These are phyloP conservation scores for Aix galericulata DNA, from an alignment of 2,113 vertebrate genomes.

Conservation along the genomic window DNA sequence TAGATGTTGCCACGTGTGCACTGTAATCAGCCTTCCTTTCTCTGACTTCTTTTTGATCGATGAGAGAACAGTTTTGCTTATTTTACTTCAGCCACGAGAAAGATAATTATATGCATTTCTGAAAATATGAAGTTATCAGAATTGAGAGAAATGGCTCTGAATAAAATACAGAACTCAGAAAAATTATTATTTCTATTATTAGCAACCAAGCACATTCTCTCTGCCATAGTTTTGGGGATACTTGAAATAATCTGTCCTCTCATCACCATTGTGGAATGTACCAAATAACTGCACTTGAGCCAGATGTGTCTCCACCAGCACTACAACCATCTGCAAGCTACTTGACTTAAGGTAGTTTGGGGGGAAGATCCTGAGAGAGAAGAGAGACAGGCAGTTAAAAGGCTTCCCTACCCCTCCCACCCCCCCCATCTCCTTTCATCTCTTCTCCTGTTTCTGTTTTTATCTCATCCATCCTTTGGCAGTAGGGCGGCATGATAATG, in stretches of 20 bases:
- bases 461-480: no score
- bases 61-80: conserved; percentile 16
- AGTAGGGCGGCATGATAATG: no score
- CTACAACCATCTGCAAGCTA: background rate
- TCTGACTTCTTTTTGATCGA: background rate
- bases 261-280: background rate
- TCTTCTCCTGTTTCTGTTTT: no score
- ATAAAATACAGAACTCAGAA: background rate
- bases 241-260: background rate
- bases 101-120: background rate
- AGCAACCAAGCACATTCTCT: background rate
- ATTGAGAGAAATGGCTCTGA: background rate
- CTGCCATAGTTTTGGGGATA: background rate
- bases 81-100: conserved; percentile 3
- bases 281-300: background rate
- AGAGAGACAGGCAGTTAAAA: conserved; percentile 7
- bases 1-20: background rate
- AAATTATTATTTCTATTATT: conserved; percentile 23
- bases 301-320: background rate
- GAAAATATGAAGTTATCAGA: background rate
- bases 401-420: background rate
- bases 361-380: background rate
- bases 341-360: background rate
- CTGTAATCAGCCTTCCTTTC: conserved; percentile 23
- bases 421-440: background rate